These are phyloP conservation scores for Bubo scandiacus DNA, from an alignment of 2,113 vertebrate species.

Conservation along the genomic window DNA sequence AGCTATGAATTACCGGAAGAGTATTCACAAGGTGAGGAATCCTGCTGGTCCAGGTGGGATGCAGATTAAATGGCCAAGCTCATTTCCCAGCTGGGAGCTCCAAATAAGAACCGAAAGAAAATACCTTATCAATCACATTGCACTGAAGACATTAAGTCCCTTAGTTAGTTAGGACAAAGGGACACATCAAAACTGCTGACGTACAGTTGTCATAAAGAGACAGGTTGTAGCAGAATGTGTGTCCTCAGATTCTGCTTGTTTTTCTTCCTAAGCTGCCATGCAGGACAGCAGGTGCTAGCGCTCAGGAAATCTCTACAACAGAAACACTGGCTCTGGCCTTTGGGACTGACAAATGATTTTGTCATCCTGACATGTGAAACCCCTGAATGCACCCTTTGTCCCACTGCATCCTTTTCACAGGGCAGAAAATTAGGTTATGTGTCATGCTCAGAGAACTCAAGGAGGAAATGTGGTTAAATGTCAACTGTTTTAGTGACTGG, in stretches of 20 bases:
- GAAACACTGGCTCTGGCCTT: conserved; percentile 39
- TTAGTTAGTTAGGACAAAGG: neutral
- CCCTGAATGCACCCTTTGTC: conserved; percentile 25
- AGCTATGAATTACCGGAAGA: neutral
- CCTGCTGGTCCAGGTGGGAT: neutral
- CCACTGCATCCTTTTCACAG: conserved; percentile 36
- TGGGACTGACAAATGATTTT: conserved; percentile 55
- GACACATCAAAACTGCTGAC: neutral
- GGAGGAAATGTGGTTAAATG: neutral
- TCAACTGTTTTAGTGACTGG: neutral
- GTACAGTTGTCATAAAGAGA: neutral
- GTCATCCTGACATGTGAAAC: conserved; percentile 61
- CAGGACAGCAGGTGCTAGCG: conserved; percentile 17
- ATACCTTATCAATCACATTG: neutral
- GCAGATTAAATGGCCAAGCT: neutral
- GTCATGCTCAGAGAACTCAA: neutral
- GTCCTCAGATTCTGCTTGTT: neutral
- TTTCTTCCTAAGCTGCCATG: neutral
- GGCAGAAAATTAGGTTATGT: conserved; percentile 51
- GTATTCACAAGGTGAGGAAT: neutral
- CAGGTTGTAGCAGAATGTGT: neutral
- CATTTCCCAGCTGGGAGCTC: neutral
- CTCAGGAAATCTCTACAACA: neutral
- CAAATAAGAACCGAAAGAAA: neutral
- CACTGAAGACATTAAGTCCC: neutral